Evolutionary conservation across 2,797 vertebrate species (phyloP).

Genomic region (Manis pentadactyla): DNA sequence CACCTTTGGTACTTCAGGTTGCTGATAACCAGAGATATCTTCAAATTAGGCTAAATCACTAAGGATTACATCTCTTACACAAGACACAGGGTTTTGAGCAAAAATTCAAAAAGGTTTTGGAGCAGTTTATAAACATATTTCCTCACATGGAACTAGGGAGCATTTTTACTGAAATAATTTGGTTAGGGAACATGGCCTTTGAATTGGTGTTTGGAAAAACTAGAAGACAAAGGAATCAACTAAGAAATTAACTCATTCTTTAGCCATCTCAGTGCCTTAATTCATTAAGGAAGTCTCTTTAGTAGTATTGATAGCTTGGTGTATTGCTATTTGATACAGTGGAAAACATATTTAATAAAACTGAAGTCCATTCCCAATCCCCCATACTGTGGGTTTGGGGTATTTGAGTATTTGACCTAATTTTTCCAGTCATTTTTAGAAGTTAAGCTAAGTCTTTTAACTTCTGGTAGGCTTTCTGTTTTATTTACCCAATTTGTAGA

Average conservation of each 20-base stretch:
- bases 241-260: slow-evolving; percentile 20
- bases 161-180: slow-evolving; percentile 49
- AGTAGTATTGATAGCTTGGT: neutral
- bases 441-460: neutral
- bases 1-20: slow-evolving; percentile 26
- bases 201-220: neutral
- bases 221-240: neutral
- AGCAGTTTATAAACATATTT: slow-evolving; percentile 31
- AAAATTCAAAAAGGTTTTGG: slow-evolving; percentile 34
- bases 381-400: neutral
- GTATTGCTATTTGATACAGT: neutral
- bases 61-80: slow-evolving; percentile 15
- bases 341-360: slow-evolving; percentile 42
- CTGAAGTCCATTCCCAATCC: neutral
- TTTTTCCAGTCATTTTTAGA: slow-evolving; percentile 28
- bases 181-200: slow-evolving; percentile 26
- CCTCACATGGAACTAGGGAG: neutral
- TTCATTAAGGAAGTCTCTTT: slow-evolving; percentile 22
- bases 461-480: slow-evolving; percentile 49
- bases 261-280: neutral
- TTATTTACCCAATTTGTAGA: neutral
- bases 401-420: slow-evolving; percentile 19
- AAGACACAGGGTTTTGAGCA: slow-evolving; percentile 43
- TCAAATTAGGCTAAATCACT: neutral
- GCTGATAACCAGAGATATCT: neutral